Conservation (phyloP, 2,113 vertebrate species). For the Phalacrocorax pelagicus region DNA sequence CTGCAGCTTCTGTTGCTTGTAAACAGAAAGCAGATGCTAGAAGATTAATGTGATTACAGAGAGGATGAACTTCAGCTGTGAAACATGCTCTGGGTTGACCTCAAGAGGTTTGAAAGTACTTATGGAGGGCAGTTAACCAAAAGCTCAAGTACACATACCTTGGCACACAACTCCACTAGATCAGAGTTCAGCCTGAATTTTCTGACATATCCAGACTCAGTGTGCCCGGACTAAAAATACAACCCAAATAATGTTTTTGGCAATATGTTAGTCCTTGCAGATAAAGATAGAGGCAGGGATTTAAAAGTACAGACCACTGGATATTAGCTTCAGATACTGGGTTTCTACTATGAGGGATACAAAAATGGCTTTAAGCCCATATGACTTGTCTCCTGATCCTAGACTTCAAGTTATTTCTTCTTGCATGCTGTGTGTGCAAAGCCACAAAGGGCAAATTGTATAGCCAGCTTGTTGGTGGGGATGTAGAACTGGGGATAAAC, state of each 20-base stretch:
- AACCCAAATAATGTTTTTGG: neutral
- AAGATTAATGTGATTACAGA: neutral
- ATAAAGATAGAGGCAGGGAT: neutral
- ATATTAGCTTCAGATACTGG: neutral
- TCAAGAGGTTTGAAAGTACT: neutral
- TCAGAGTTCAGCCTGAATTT: constrained; percentile 21
- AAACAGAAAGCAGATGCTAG: neutral
- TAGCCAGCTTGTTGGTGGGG: neutral
- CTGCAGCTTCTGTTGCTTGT: neutral
- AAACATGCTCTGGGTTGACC: neutral
- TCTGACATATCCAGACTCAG: neutral
- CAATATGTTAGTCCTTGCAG: neutral
- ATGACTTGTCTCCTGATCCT: neutral
- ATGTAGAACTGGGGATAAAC: neutral
- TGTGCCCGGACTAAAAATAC: neutral
- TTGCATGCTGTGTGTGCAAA: neutral
- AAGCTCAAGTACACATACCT: neutral
- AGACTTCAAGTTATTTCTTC: neutral
- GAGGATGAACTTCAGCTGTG: neutral
- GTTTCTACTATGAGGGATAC: neutral
- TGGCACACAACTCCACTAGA: neutral
- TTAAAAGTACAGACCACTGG: neutral
- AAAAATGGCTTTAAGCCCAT: neutral
- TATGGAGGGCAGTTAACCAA: neutral
- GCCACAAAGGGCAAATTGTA: neutral